These are phyloP conservation scores for Taeniopygia guttata DNA, from an alignment of 2,797 vertebrate genomes.

Conservation along the genomic window DNA sequence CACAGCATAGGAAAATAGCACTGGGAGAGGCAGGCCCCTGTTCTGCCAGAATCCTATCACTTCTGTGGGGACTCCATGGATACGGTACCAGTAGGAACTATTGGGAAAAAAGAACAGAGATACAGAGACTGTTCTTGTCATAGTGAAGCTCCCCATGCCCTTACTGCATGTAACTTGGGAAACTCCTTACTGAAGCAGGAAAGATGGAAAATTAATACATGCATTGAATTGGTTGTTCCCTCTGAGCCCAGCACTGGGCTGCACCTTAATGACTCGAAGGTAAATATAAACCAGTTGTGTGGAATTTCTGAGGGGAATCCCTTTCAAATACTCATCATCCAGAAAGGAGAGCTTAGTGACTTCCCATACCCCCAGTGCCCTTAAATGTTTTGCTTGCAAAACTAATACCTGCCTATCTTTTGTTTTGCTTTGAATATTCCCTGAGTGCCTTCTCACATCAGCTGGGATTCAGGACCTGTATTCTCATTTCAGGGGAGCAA, in stretches of 20 bases:
- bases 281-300: background rate
- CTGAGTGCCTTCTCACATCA: background rate
- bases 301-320: background rate
- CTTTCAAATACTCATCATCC: background rate
- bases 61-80: background rate
- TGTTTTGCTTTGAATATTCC: background rate
- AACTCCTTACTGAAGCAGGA: background rate
- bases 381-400: background rate
- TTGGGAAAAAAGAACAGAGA: background rate
- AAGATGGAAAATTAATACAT: background rate
- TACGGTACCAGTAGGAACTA: background rate
- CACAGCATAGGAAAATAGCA: background rate
- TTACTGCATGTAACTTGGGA: background rate
- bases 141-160: background rate
- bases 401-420: background rate
- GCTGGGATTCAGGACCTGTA: background rate
- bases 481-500: background rate
- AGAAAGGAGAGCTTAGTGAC: background rate
- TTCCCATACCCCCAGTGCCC: background rate
- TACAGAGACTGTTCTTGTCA: background rate
- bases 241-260: background rate
- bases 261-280: background rate
- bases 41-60: background rate
- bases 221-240: background rate
- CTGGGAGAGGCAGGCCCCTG: background rate